These are phyloP conservation scores for Cyrtodaria siliqua DNA, from an alignment of 2,888 invertebrate species.

Conservation along the genomic window DNA sequence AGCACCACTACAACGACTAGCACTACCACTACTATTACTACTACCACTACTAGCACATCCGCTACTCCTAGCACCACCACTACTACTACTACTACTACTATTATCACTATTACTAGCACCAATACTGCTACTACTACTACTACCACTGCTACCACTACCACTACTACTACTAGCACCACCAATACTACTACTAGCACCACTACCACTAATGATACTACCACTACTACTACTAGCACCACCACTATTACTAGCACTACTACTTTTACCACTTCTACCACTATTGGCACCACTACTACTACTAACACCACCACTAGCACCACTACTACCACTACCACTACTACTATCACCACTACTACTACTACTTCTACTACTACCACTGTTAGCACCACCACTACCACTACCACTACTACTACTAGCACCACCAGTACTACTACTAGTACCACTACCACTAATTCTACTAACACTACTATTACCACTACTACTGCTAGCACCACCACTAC, in stretches of 20 bases:
- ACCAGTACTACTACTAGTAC: conserved; percentile 5
- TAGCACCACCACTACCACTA: background rate
- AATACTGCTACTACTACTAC: too few relatives aligned
- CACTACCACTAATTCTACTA: background rate
- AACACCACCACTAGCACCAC: background rate
- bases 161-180: too few relatives aligned
- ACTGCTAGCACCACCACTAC: conserved; percentile 3
- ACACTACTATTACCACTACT: conserved; percentile 5
- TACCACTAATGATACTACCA: too few relatives aligned
- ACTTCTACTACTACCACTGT: too few relatives aligned
- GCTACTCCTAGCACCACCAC: too few relatives aligned
- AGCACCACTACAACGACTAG: too few relatives aligned
- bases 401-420: conserved; percentile 5
- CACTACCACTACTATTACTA: too few relatives aligned
- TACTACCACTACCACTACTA: conserved; percentile 8
- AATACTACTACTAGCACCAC: too few relatives aligned
- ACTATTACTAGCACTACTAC: background rate
- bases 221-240: background rate
- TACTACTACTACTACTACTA: too few relatives aligned
- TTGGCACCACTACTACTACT: background rate
- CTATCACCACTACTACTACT: conserved; percentile 1
- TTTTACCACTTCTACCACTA: background rate
- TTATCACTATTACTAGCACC: too few relatives aligned
- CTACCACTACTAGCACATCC: too few relatives aligned
- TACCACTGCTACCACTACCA: too few relatives aligned